Evolutionary conservation across 2,113 vertebrate genomes (phyloP), one percentile per base, ranked within the genome.

Genomic region (Anguilla japonica): DNA sequence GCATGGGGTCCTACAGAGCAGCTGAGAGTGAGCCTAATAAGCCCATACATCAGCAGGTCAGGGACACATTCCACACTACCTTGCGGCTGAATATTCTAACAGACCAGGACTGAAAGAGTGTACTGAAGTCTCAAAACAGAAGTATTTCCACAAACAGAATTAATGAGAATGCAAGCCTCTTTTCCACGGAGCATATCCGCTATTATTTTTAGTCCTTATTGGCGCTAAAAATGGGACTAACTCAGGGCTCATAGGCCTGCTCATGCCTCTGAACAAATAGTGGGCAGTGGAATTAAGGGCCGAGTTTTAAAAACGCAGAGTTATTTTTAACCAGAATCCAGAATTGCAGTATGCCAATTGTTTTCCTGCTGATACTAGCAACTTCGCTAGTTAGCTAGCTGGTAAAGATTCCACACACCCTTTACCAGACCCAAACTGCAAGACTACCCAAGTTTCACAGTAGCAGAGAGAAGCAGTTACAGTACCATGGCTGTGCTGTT

Each of bases 401-500:
- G 3, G 22, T 26, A 67, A 22, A 67, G 26, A 88, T 89, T 89
- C 87, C 88, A 86, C 83, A 67, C 5, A 5, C 18, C 2, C 18
- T 67, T 67, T 26, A 67, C 22, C 11, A 14, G 57, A 2, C 57
- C 57, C 22, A 34, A 29, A n/a, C 71, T 75, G 71, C 71, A 29
- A 34, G n/a, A 75, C n/a, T 75, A 75, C 8, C n/a, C 11, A 9
- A 2, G 26, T n/a, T 20, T 26, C 63, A 71, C 22, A n/a, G 13
- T 34, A n/a, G 2, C 9, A 75, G 71, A n/a, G 13, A n/a, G 71
- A 85, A 82, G n/a, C 15, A 18, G 46, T 75, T 13, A 57, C 80
- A 41, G 0, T 96, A 98, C 97, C 97, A 40, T 96, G 96, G 88
- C 95, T 96, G 75, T 90, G 92, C 0, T 95, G 91, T 80, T 95